Base-by-base conservation (phyloP, 1,140 invertebrate species). In the Drosophila lowei region DNA sequence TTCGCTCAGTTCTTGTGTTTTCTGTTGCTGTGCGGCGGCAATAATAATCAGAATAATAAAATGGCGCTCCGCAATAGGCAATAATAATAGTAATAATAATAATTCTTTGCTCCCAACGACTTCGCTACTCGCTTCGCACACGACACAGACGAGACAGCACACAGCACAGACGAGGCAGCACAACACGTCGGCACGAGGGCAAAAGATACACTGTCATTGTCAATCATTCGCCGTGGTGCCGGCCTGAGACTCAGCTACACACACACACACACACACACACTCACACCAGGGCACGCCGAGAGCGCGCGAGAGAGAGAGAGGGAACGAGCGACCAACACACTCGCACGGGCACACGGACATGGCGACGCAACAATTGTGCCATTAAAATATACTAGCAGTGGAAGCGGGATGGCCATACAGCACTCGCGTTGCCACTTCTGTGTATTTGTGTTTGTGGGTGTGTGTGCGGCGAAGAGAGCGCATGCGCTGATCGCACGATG, bases 291-390 rank as follows among this genome's bases (percentile, higher is more conserved):
- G 4, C 5, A 6, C 4, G 23, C 23, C 23, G 23, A 25, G 23
- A 25, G 23, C 23, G 23, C 23, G 23, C 23, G 23, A 5, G 23
- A 25, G 34, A 38, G 34, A 38, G 34, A 38, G 34, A 38, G 34
- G 34, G 34, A 38, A 38, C 46, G 56, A 58, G 57, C 63, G 56
- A 44, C 67, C 73, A 58, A 58, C 61, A 47, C 53, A 66, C 58
- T 41, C 28, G 16, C 30, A 34, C 53, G 49, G 52, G 43, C 61
- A 60, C 43, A 55, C 54, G 21, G 1, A 28, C 7, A 25, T 49
- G 54, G 52, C 74, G 71, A 76, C 79, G 89, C 89, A 90, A 90
- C 89, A 90, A 90, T 90, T 90, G 89, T 90, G 84, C 89, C 89
- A 90, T 90, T 90, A 90, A 90, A 50, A 48, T 56, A 78, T 66